Conservation (phyloP, 2,113 vertebrate species). For the Cephalopholis sonnerati region DNA sequence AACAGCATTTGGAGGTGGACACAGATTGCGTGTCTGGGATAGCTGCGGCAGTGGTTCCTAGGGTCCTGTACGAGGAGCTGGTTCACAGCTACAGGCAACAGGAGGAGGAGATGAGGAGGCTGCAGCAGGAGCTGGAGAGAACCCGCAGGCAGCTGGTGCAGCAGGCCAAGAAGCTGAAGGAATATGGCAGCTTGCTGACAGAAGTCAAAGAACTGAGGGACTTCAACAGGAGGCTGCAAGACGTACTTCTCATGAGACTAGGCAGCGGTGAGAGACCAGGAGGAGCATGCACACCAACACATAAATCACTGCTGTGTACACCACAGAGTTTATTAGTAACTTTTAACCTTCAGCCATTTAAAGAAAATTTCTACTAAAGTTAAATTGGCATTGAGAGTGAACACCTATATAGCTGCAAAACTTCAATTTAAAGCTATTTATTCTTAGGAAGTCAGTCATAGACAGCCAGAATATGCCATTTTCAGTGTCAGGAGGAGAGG, state of each 20-base stretch:
- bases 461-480: neutral
- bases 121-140: slow-evolving; percentile 97
- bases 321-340: slow-evolving; percentile 1
- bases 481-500: neutral
- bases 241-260: slow-evolving; percentile 96
- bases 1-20: slow-evolving; percentile 77
- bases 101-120: slow-evolving; percentile 96
- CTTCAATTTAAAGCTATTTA: neutral
- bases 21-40: slow-evolving; percentile 76
- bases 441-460: neutral
- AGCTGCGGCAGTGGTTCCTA: slow-evolving; percentile 90
- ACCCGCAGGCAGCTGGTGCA: slow-evolving; percentile 97
- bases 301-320: neutral
- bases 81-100: slow-evolving; percentile 97
- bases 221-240: slow-evolving; percentile 98
- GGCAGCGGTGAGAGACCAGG: slow-evolving; percentile 91
- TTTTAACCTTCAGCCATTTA: slow-evolving; percentile 7
- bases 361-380: neutral
- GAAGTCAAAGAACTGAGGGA: slow-evolving; percentile 99
- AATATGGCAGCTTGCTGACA: slow-evolving; percentile 95
- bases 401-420: neutral
- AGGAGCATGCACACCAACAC: slow-evolving; percentile 28
- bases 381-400: neutral
- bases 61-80: slow-evolving; percentile 96
- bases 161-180: slow-evolving; percentile 98